phyloP scores from a whole-genome alignment of 2,113 vertebrate genomes.

The Anguilla japonica region DNA sequence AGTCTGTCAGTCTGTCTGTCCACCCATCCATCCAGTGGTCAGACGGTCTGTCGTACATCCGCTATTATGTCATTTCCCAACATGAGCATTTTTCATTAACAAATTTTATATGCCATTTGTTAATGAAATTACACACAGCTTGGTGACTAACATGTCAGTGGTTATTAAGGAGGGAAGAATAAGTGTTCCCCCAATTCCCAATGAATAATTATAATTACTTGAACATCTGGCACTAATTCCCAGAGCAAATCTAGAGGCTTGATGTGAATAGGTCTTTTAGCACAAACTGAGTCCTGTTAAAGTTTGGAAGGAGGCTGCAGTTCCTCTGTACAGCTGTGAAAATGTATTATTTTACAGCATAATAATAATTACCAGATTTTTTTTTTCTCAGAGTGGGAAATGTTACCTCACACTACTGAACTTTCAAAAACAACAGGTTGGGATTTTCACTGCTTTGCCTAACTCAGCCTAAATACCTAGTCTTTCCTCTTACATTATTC shows the following conservation, averaged over 20 bases:
- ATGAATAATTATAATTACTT: not conserved
- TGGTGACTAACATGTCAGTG: not conserved
- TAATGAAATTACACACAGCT: not conserved
- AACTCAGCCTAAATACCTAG: too few species aligned
- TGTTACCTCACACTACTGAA: not conserved
- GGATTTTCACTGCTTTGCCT: too few species aligned
- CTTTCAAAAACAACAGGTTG: not conserved
- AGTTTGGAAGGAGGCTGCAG: not conserved
- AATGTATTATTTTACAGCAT: too few species aligned
- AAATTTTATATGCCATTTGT: too few species aligned
- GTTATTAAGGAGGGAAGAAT: not conserved
- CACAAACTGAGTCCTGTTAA: not conserved
- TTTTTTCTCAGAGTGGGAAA: not conserved
- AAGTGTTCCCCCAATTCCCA: not conserved
- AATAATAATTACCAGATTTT: too few species aligned
- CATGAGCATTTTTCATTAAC: too few species aligned
- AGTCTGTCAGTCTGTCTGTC: too few species aligned
- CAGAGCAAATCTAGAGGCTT: not conserved
- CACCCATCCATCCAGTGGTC: too few species aligned
- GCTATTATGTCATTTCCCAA: too few species aligned
- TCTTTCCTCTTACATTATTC: too few species aligned
- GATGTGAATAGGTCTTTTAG: not conserved
- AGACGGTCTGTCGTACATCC: too few species aligned
- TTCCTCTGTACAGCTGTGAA: too few species aligned
- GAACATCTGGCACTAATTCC: not conserved